Evolutionary conservation across 1,140 invertebrate genomes (phyloP).

Genomic region (Aphelenchoides fujianensis): DNA sequence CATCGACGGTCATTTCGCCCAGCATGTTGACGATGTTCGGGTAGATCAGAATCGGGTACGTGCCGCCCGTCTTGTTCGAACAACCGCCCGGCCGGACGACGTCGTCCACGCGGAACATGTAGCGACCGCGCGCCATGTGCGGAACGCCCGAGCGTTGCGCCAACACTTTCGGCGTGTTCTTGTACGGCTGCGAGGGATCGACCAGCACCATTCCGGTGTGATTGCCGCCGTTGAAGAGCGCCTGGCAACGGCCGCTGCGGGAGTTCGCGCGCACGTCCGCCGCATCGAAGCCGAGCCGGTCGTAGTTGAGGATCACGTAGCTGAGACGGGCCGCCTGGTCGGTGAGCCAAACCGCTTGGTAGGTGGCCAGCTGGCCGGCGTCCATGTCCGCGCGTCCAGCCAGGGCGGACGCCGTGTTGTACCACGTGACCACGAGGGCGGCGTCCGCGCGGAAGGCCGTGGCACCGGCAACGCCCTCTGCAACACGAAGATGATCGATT

Average conservation of each 20-base stretch:
- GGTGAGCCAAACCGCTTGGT: conserved; percentile 55
- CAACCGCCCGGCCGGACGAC: conserved; percentile 60
- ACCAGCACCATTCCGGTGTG: conserved; percentile 60
- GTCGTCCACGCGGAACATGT: conserved; percentile 62
- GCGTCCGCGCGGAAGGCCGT: conserved; percentile 60
- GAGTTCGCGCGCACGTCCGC: conserved; percentile 50
- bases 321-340: conserved; percentile 45
- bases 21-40: conserved; percentile 63
- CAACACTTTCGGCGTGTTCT: conserved; percentile 61
- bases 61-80: conserved; percentile 62
- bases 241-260: conserved; percentile 50
- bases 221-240: conserved; percentile 61
- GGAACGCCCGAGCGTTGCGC: conserved; percentile 61
- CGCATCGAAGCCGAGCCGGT: conserved; percentile 54
- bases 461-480: conserved; percentile 60
- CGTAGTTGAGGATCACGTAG: conserved; percentile 55
- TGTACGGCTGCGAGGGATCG: conserved; percentile 60
- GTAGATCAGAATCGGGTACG: conserved; percentile 61
- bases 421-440: conserved; percentile 61
- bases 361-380: conserved; percentile 57
- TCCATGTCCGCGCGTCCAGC: conserved; percentile 60
- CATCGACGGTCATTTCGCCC: too few species aligned
- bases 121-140: conserved; percentile 59
- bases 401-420: conserved; percentile 62
- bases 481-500: too few species aligned